A percentile compares a stretch with the other conserved stretches of the same genome.
Evolutionary conservation across 1,140 invertebrate species (phyloP).

Genomic region (Eriocheir sinensis): DNA sequence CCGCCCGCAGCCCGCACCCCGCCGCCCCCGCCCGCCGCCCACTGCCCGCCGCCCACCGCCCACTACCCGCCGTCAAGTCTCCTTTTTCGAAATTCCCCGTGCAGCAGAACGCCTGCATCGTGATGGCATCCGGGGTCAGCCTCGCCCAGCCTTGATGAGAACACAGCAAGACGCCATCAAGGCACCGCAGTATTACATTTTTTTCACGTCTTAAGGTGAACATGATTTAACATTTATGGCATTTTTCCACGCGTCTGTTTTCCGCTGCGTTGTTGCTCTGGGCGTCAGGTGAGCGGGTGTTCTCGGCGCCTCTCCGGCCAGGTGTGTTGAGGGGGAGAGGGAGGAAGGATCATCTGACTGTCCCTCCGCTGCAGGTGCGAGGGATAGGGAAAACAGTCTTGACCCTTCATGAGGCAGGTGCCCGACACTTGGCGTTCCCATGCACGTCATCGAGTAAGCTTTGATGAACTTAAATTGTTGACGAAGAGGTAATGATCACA

Average conservation of each 20-base stretch:
- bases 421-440: too few relatives aligned
- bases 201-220: conserved; percentile 50
- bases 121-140: conserved; percentile 47
- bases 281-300: background rate
- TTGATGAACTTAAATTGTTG: too few relatives aligned
- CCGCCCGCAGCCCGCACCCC: background rate
- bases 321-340: too few relatives aligned
- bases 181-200: background rate
- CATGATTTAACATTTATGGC: background rate
- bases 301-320: too few relatives aligned
- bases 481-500: too few relatives aligned
- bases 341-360: too few relatives aligned
- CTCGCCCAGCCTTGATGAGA: conserved; percentile 61
- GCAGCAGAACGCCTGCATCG: conserved; percentile 30
- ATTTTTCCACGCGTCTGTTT: background rate
- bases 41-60: background rate
- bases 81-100: background rate
- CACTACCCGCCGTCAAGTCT: background rate
- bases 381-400: too few relatives aligned
- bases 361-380: too few relatives aligned
- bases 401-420: too few relatives aligned
- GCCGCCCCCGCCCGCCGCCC: background rate
- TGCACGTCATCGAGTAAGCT: too few relatives aligned
- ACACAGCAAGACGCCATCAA: conserved; percentile 57
- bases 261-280: background rate